Evolutionary conservation across 2,797 vertebrate species (phyloP).

Genomic region (Macroramphosus scolopax): DNA sequence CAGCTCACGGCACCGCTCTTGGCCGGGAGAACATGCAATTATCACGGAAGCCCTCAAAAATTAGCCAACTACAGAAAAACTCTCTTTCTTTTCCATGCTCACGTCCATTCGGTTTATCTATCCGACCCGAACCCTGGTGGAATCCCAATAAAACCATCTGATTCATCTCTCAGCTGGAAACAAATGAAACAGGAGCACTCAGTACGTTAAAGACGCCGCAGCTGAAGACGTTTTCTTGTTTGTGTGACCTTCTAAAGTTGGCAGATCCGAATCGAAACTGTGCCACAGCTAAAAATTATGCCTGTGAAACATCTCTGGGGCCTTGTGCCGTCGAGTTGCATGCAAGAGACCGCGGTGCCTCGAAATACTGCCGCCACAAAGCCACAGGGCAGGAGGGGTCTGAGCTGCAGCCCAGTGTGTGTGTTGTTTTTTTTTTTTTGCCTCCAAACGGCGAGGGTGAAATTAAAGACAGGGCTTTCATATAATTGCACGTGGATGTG

Average conservation of each 20-base stretch:
- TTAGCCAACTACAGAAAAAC: slow-evolving; percentile 24
- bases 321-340: slow-evolving; percentile 56
- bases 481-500: slow-evolving; percentile 73
- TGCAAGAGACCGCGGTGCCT: slow-evolving; percentile 56
- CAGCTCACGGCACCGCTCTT: slow-evolving; percentile 22
- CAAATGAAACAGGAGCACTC: slow-evolving; percentile 29
- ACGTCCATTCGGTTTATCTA: slow-evolving; percentile 33
- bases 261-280: slow-evolving; percentile 60
- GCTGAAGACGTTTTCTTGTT: slow-evolving; percentile 57
- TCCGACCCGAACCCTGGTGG: neutral
- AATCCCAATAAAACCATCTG: slow-evolving; percentile 19
- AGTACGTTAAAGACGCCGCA: slow-evolving; percentile 12
- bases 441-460: slow-evolving; percentile 61
- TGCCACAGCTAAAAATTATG: slow-evolving; percentile 62
- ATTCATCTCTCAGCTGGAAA: slow-evolving; percentile 34
- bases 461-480: slow-evolving; percentile 74
- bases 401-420: slow-evolving; percentile 60
- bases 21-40: slow-evolving; percentile 38
- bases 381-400: slow-evolving; percentile 68
- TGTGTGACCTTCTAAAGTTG: slow-evolving; percentile 58
- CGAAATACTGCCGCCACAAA: slow-evolving; percentile 70
- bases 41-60: slow-evolving; percentile 29
- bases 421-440: too few relatives aligned
- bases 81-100: slow-evolving; percentile 32
- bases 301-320: slow-evolving; percentile 34